Evolutionary conservation across 2,888 invertebrate genomes (phyloP).

Genomic region (Drosophila anceps): DNA sequence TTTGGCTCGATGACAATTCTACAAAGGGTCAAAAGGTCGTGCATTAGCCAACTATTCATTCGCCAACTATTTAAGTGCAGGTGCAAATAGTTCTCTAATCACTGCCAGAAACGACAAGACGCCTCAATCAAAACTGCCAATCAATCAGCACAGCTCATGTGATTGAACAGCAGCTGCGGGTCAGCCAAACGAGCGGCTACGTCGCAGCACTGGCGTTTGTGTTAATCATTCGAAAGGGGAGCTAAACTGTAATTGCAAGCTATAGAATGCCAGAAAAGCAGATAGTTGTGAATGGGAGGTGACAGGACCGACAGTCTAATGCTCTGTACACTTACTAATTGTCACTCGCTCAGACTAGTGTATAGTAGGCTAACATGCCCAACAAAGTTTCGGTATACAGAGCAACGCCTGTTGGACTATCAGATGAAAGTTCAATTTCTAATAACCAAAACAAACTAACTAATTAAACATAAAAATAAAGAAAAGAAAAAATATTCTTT

Average conservation of each 20-base stretch:
- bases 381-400: not conserved
- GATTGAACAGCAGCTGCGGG: constrained; percentile 42
- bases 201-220: constrained; percentile 2
- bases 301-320: not conserved
- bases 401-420: not conserved
- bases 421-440: not conserved
- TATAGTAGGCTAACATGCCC: not conserved
- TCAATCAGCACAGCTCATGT: constrained; percentile 53
- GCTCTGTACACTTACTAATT: not conserved
- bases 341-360: not conserved
- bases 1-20: constrained; percentile 85
- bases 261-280: constrained; percentile 34
- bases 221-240: constrained; percentile 18
- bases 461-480: too few relatives aligned
- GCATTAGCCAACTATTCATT: constrained; percentile 31
- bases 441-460: not conserved
- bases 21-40: constrained; percentile 32
- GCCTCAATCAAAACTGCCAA: constrained; percentile 70
- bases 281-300: not conserved
- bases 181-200: constrained; percentile 28
- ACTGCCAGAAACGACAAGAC: constrained; percentile 69
- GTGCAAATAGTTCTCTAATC: constrained; percentile 42
- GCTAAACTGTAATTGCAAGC: constrained; percentile 40
- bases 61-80: constrained; percentile 29
- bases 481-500: not conserved